phyloP scores from a whole-genome alignment of 2,113 vertebrate genomes.

The Neolamprologus tretocephalus region DNA sequence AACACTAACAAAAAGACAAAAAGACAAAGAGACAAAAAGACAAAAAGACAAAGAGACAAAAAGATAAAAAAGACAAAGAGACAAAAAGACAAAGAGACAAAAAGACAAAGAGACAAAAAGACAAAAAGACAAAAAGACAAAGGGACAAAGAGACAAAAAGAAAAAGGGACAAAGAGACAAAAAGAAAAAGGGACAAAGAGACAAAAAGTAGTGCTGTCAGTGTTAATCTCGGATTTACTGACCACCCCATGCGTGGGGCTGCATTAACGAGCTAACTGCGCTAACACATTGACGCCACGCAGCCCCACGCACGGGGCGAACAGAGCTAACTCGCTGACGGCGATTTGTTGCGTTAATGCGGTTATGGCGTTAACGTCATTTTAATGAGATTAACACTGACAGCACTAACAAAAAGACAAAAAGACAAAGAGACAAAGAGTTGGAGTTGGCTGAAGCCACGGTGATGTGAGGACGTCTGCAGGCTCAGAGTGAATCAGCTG shows the following conservation, averaged over 20 bases:
- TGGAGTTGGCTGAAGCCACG: neutral
- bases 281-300: accelerated
- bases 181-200: accelerated
- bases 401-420: neutral
- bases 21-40: too few species aligned
- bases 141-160: accelerated
- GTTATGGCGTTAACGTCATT: neutral
- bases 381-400: neutral
- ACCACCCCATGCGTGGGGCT: neutral
- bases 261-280: accelerated
- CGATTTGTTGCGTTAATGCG: neutral
- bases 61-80: accelerated
- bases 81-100: accelerated
- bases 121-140: accelerated
- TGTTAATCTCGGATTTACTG: accelerated
- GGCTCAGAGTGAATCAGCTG: neutral
- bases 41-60: too few species aligned
- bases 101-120: accelerated
- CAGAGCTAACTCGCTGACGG: neutral
- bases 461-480: neutral
- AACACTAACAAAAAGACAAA: too few species aligned
- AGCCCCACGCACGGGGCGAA: accelerated
- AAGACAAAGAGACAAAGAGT: accelerated
- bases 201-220: neutral
- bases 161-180: accelerated